Evolutionary conservation across 1,140 invertebrate species (phyloP), one percentile per base, ranked within the genome.

Genomic region (Lysiphlebus fabarum): DNA sequence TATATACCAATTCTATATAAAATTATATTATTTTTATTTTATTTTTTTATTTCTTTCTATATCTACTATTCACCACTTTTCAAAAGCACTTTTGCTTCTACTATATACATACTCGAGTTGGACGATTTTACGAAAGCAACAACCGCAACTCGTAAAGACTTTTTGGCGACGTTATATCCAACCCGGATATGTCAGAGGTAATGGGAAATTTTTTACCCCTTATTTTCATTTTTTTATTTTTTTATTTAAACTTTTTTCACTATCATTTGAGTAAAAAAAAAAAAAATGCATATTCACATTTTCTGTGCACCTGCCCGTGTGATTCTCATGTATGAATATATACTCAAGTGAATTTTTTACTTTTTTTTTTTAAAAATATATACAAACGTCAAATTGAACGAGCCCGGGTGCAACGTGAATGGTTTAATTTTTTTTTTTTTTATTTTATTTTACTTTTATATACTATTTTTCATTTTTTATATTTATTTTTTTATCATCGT

Each of bases 101-200:
- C 40, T 11, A 41, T 7, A 6, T 7, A 41, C 11, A 41, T 41
- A 41, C 49, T 51, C 36, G 49, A 38, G 49, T 37, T 33, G 12
- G 48, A 43, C 56, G 47, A 57, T 57, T 57, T 41, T 34, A 45
- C 37, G 33, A 56, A 61, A 42, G 47, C 59, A 61, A 61, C 59
- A 53, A 61, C 59, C 53, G 59, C 47, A 40, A 56, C 58, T 60
- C 58, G 44, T 55, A 60, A 60, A 60, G 58, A 60, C 59, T 61
- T 61, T 61, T 51, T 56, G 48, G 53, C 45, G 51, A 59, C 53
- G 55, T 49, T 51, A 4, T 34, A 51, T 51, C n/a, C 49, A 51
- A 51, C 36, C 49, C 49, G 49, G 49, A 51, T 26, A 26, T 51
- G 37, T 51, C 49, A 51, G 49, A 34, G 34, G 38, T 36, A 51